Conservation (phyloP, 2,113 vertebrate genomes). For the Nanger granti region DNA sequence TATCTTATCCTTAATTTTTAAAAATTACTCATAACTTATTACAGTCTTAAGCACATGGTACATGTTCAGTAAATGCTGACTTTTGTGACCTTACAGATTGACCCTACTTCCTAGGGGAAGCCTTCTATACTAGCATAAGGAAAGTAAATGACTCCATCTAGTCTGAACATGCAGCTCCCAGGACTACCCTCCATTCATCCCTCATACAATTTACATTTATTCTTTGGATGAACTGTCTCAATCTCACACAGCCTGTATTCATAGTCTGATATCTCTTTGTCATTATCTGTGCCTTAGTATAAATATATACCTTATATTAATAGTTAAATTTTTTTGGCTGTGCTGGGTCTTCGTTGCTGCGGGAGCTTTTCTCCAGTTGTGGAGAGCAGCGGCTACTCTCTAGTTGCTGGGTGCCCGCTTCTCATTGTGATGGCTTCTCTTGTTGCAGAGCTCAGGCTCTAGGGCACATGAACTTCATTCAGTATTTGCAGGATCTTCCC, state of each 20-base stretch:
- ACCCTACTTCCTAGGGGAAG: neutral
- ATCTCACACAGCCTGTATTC: neutral
- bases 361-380: neutral
- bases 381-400: neutral
- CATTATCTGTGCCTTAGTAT: neutral
- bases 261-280: neutral
- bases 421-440: neutral
- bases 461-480: neutral
- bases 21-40: neutral
- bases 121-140: neutral
- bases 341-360: neutral
- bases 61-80: neutral
- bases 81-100: neutral
- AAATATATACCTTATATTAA: neutral
- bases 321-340: neutral
- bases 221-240: neutral
- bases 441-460: neutral
- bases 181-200: neutral
- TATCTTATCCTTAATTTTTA: neutral
- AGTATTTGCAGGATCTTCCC: neutral
- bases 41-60: neutral
- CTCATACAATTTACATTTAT: neutral
- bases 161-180: neutral
- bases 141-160: neutral
- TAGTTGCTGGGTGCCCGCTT: neutral